phyloP scores from a whole-genome alignment of 2,888 invertebrate species.

The Torymus tubicola region DNA sequence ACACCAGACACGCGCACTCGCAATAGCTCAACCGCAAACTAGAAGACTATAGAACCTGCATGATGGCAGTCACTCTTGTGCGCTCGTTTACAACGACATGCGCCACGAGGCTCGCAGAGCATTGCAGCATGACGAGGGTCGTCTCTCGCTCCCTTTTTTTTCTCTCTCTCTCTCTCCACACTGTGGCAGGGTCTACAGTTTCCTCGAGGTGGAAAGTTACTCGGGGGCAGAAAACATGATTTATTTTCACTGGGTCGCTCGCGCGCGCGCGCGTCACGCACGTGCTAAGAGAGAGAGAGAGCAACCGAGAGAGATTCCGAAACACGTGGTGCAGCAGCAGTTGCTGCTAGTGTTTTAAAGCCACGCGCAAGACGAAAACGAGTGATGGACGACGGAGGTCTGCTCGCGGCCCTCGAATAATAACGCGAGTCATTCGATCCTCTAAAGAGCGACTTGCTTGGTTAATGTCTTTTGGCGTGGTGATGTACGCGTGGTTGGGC shows the following conservation, averaged over 20 bases:
- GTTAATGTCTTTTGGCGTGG: slow-evolving; percentile 25
- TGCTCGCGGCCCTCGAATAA: background rate
- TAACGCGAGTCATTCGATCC: slow-evolving; percentile 34
- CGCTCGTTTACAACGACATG: no score
- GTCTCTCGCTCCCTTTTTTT: no score
- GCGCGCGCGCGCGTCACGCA: background rate
- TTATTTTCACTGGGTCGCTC: slow-evolving; percentile 46
- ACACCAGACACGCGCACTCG: background rate
- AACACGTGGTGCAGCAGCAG: slow-evolving; percentile 38
- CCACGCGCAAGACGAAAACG: background rate
- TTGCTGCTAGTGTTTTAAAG: slow-evolving; percentile 18
- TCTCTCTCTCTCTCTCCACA: no score
- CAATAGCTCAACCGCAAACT: no score
- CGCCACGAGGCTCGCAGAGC: no score
- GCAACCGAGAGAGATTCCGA: background rate
- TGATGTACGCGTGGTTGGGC: no score
- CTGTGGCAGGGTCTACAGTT: background rate
- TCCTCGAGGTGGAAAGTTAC: background rate
- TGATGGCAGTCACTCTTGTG: no score
- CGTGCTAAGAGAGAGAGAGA: background rate
- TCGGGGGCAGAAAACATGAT: slow-evolving; percentile 33
- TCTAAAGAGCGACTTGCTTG: background rate
- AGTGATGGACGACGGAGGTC: background rate
- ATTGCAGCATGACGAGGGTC: no score
- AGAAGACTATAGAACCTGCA: no score